A percentile compares a stretch with the other conserved stretches of the same genome.
Evolutionary conservation across 2,888 invertebrate species (phyloP).

Genomic region (Caradrina kadenii): DNA sequence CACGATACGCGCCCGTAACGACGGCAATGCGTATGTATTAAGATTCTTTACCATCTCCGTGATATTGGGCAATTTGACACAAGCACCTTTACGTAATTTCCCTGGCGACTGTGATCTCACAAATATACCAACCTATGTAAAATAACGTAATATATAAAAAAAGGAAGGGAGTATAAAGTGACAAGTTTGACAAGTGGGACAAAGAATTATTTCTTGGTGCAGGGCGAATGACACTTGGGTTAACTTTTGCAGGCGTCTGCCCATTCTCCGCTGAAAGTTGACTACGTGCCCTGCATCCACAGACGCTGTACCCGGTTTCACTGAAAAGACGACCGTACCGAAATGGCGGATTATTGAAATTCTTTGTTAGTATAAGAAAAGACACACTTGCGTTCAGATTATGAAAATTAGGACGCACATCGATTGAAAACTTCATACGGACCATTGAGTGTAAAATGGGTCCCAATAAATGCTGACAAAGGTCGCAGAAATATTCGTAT

Average conservation of each 20-base stretch:
- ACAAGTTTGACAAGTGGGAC: constrained; percentile 57
- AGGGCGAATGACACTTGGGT: constrained; percentile 61
- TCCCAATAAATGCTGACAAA: constrained; percentile 70
- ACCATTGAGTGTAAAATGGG: constrained; percentile 58
- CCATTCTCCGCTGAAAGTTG: constrained; percentile 68
- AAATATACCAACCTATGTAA: constrained; percentile 32
- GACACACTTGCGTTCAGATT: constrained; percentile 63
- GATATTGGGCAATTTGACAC: constrained; percentile 58
- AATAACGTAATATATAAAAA: constrained; percentile 36
- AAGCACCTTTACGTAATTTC: constrained; percentile 65
- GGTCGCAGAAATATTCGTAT: constrained; percentile 68
- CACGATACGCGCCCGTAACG: constrained; percentile 9
- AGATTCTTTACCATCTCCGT: constrained; percentile 48
- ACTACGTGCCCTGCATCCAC: constrained; percentile 72
- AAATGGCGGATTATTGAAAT: constrained; percentile 68
- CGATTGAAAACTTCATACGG: constrained; percentile 55
- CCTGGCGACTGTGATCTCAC: constrained; percentile 56
- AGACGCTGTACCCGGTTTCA: constrained; percentile 46
- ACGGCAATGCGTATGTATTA: constrained; percentile 38
- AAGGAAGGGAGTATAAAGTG: constrained; percentile 49
- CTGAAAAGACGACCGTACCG: constrained; percentile 45
- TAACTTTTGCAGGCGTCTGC: constrained; percentile 66
- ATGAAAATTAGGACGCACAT: constrained; percentile 66
- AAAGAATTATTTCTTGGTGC: constrained; percentile 56
- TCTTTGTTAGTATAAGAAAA: constrained; percentile 69